These are phyloP conservation scores for Clarias gariepinus DNA, from an alignment of 2,113 vertebrate species.

Conservation along the genomic window DNA sequence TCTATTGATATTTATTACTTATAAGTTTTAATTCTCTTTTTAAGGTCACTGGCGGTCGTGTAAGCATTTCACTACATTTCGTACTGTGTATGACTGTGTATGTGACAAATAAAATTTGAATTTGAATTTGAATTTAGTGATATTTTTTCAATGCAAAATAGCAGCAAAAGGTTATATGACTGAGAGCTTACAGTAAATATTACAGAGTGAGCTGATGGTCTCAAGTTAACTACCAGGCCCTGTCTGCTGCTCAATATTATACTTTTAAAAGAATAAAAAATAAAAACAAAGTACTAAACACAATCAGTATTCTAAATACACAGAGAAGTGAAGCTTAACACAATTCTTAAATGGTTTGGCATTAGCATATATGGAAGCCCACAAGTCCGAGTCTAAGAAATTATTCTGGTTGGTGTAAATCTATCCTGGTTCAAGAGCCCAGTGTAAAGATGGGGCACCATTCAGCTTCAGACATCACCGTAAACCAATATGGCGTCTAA, in stretches of 20 bases:
- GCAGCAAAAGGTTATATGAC: neutral
- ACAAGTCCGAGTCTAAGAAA: constrained; percentile 24
- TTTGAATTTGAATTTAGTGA: no score
- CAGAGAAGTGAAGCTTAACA: neutral
- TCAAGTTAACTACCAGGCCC: neutral
- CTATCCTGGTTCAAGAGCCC: constrained; percentile 33
- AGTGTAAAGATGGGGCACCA: constrained; percentile 16
- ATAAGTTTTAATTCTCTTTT: no score
- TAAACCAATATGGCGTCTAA: constrained; percentile 34
- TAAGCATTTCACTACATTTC: no score
- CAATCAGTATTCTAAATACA: neutral
- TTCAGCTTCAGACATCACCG: constrained; percentile 3
- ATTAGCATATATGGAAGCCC: constrained; percentile 18
- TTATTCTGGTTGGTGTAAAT: constrained; percentile 36
- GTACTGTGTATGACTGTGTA: no score
- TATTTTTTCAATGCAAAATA: neutral
- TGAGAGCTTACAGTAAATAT: neutral
- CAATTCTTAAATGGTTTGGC: constrained; percentile 1
- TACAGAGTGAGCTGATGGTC: neutral
- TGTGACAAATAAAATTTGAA: no score
- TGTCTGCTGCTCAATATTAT: neutral
- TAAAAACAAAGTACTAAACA: neutral
- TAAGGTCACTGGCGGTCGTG: no score
- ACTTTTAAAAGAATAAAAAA: neutral
- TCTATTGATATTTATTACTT: no score